These are phyloP conservation scores for Orbicella faveolata DNA, from an alignment of 64 coral and sea anemone genomes.

Conservation along the genomic window DNA sequence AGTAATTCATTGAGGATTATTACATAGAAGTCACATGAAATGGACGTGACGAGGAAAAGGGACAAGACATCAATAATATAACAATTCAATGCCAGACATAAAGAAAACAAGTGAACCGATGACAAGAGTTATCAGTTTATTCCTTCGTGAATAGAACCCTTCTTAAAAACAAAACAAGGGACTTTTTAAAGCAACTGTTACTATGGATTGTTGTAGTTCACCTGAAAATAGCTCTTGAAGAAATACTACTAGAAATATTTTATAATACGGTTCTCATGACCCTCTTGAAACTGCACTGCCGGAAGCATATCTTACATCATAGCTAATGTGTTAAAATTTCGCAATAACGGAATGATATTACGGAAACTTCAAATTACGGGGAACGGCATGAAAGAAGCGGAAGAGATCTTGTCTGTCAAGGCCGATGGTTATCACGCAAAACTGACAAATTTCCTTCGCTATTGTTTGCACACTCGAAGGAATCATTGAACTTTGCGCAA, in stretches of 20 bases:
- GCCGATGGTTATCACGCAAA: slow-evolving; percentile 7
- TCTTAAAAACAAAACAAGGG: not conserved
- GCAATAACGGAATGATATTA: slow-evolving; percentile 37
- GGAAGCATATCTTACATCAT: not conserved
- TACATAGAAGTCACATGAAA: not conserved
- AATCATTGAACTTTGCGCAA: not conserved
- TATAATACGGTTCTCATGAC: not conserved
- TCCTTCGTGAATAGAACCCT: not conserved
- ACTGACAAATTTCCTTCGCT: not conserved
- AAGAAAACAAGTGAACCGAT: not conserved
- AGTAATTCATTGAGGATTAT: not conserved
- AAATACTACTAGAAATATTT: not conserved
- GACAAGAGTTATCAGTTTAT: not conserved
- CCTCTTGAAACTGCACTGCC: not conserved
- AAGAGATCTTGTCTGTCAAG: not conserved
- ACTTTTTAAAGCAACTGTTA: too few relatives aligned
- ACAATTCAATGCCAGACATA: not conserved
- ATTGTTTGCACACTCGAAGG: not conserved
- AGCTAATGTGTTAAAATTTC: not conserved
- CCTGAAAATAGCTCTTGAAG: too few relatives aligned
- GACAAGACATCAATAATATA: not conserved
- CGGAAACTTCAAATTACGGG: not conserved
- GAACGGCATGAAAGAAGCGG: not conserved
- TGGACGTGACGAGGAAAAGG: not conserved
- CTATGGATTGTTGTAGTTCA: too few relatives aligned